Conservation (phyloP, 1,140 invertebrate species). For the Diorhabda carinulata region DNA sequence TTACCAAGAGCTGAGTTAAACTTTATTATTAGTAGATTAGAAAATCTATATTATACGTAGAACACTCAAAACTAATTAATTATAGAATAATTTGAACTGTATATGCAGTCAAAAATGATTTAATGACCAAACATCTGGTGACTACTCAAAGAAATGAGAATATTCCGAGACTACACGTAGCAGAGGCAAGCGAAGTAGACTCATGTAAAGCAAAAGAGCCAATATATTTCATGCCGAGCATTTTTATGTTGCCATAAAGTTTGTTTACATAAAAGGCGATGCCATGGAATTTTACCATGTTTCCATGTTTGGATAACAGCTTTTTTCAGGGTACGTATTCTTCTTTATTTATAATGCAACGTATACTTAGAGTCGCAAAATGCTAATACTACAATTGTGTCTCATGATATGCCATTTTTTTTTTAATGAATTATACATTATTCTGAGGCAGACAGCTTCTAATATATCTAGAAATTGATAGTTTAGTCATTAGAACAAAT, state of each 20-base stretch:
- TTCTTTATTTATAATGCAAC: not conserved
- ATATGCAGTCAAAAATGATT: not conserved
- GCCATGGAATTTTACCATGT: not conserved
- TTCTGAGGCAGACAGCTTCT: too few species aligned
- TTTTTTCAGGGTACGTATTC: conserved; percentile 6
- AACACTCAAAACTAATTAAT: too few species aligned
- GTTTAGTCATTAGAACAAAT: too few species aligned
- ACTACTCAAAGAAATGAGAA: not conserved
- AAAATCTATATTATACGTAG: too few species aligned
- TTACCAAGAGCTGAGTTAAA: too few species aligned
- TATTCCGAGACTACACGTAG: not conserved
- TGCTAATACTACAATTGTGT: not conserved
- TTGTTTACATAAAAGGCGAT: conserved; percentile 6
- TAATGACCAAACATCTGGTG: not conserved
- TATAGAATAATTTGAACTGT: not conserved
- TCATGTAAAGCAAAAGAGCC: conserved; percentile 16
- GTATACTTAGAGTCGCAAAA: not conserved
- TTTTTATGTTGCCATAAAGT: conserved; percentile 20
- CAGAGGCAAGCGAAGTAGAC: conserved; percentile 3
- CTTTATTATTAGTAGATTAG: too few species aligned
- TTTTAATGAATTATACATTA: too few species aligned
- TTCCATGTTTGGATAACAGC: conserved; percentile 9
- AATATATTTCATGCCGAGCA: conserved; percentile 17
- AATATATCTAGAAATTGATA: too few species aligned
- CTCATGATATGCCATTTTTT: too few species aligned